phyloP scores from a whole-genome alignment of 1,140 invertebrate genomes.

The Triops longicaudatus region DNA sequence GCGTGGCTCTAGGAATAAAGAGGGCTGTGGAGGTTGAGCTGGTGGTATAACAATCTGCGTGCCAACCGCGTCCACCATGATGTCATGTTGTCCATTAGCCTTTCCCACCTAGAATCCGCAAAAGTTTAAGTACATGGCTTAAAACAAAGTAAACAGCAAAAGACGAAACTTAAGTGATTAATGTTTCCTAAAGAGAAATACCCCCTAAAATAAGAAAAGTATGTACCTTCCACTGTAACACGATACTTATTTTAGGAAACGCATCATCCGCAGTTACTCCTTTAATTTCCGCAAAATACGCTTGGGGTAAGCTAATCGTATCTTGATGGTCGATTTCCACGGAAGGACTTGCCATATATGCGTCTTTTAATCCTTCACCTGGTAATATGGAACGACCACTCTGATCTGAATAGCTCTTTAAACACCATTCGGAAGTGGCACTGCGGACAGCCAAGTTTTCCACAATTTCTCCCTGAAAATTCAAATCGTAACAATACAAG shows the following conservation, averaged over 20 bases:
- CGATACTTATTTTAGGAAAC: neutral
- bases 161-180: neutral
- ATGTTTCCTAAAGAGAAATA: too few species aligned
- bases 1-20: neutral
- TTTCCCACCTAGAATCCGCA: neutral
- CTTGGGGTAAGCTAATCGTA: neutral
- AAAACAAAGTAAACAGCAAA: too few species aligned
- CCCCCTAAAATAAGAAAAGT: neutral
- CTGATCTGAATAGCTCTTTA: neutral
- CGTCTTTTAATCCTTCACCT: neutral
- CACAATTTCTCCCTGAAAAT: neutral
- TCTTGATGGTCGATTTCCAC: neutral
- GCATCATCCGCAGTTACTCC: neutral
- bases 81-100: neutral
- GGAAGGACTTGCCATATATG: neutral
- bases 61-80: neutral
- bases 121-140: too few species aligned
- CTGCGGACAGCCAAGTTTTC: neutral
- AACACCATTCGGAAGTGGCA: neutral
- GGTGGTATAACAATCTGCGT: neutral
- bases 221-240: neutral
- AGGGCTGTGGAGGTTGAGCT: neutral
- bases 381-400: neutral
- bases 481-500: neutral
- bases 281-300: neutral